These are phyloP conservation scores for Conomelus anceps DNA, from an alignment of 2,888 invertebrate genomes.

Conservation along the genomic window DNA sequence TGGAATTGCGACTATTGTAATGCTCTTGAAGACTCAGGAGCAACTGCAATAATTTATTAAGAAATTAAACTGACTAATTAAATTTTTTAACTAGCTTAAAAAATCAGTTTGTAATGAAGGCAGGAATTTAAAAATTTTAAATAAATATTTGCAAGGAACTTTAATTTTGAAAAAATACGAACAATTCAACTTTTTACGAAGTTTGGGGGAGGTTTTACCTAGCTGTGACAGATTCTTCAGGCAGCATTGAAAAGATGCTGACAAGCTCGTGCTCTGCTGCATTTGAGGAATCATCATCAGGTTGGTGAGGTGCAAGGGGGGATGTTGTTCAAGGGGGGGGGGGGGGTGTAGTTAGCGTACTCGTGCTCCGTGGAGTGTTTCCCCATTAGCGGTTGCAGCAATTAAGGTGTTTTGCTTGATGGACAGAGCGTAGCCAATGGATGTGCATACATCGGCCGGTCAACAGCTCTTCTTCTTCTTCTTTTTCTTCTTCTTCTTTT, in stretches of 20 bases:
- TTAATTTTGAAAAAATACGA: too few relatives aligned
- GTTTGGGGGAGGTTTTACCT: too few relatives aligned
- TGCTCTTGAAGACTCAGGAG: too few relatives aligned
- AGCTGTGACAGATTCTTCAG: too few relatives aligned
- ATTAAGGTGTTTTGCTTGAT: slow-evolving; percentile 11
- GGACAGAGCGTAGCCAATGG: slow-evolving; percentile 10
- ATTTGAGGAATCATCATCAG: neutral
- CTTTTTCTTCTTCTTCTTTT: neutral
- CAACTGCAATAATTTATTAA: too few relatives aligned
- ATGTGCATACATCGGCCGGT: slow-evolving; percentile 13
- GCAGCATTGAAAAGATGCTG: neutral
- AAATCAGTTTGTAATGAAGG: too few relatives aligned
- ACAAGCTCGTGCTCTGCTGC: neutral
- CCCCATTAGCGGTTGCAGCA: slow-evolving; percentile 3
- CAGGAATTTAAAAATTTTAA: too few relatives aligned
- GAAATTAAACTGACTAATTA: too few relatives aligned
- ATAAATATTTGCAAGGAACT: too few relatives aligned
- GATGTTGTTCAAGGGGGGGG: neutral
- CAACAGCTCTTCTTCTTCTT: neutral
- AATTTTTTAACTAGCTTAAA: too few relatives aligned
- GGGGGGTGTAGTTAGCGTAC: neutral
- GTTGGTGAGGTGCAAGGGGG: neutral
- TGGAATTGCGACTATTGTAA: too few relatives aligned
- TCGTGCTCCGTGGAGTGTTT: neutral
- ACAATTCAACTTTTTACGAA: too few relatives aligned